Percentiles rank a stretch among this genome's conserved stretches.
phyloP scores from a whole-genome alignment of 1,140 invertebrate genomes.

The Carposina sasakii region DNA sequence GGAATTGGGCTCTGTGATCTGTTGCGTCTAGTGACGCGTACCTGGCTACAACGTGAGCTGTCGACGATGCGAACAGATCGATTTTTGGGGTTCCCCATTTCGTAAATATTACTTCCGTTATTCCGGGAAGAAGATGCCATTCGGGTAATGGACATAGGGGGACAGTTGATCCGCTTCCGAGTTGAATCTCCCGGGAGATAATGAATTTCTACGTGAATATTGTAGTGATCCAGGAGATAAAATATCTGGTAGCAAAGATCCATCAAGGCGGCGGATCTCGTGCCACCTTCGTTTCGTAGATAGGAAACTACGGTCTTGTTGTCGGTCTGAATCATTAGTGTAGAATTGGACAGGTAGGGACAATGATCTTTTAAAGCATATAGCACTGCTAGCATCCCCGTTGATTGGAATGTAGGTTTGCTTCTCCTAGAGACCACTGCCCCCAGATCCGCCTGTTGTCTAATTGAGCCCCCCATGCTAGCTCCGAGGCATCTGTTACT shows the following conservation, averaged over 20 bases:
- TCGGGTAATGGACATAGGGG: not conserved
- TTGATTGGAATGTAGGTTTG: conserved; percentile 9
- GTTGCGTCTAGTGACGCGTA: conserved; percentile 22
- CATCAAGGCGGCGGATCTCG: conserved; percentile 25
- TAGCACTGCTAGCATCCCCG: conserved; percentile 19
- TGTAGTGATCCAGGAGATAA: conserved; percentile 3
- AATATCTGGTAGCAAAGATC: conserved; percentile 26
- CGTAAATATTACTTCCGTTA: not conserved
- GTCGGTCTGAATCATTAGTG: conserved; percentile 28
- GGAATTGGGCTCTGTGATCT: conserved; percentile 18
- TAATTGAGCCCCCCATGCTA: conserved; percentile 30
- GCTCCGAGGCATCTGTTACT: conserved; percentile 29
- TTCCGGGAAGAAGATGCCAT: conserved; percentile 3
- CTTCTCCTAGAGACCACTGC: conserved; percentile 24
- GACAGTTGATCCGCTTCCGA: conserved; percentile 27
- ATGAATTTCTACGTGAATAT: conserved; percentile 9
- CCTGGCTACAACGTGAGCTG: conserved; percentile 18
- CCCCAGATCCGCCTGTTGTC: conserved; percentile 14
- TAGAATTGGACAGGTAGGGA: not conserved
- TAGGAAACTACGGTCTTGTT: conserved; percentile 24
- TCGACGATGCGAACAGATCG: conserved; percentile 25
- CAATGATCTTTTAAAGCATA: conserved; percentile 10
- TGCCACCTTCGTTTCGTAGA: conserved; percentile 30
- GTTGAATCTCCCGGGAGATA: conserved; percentile 27
- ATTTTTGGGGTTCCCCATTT: not conserved